A percentile compares a stretch with the other conserved stretches of the same genome.
These are phyloP conservation scores for Sciurus niger DNA, from an alignment of 2,113 vertebrate genomes.

Conservation along the genomic window DNA sequence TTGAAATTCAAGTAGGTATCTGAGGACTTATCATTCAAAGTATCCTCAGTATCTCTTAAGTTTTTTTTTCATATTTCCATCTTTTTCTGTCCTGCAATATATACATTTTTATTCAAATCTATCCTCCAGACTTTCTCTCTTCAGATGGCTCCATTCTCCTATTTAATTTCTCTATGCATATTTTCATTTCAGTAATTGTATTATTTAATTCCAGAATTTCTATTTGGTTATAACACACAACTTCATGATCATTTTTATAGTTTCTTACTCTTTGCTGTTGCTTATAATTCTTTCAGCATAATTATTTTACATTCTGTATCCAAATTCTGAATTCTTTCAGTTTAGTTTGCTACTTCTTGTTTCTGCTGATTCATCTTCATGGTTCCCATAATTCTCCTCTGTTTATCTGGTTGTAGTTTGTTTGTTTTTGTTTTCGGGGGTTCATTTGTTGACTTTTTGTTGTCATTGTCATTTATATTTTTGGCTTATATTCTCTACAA, in stretches of 20 bases:
- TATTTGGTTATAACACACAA: conserved; percentile 6
- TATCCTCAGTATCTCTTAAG: neutral
- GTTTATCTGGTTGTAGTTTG: neutral
- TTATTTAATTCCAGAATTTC: conserved; percentile 11
- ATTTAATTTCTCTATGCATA: neutral
- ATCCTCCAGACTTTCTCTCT: neutral
- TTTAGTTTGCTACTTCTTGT: neutral
- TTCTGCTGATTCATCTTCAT: neutral
- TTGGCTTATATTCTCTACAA: neutral
- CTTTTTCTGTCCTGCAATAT: neutral
- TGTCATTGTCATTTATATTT: neutral
- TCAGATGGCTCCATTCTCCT: neutral
- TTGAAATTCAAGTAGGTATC: neutral
- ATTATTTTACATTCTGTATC: conserved; percentile 29
- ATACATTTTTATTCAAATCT: neutral
- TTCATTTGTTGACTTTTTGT: neutral
- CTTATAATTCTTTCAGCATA: neutral
- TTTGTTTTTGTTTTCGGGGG: neutral
- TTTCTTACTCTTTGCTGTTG: neutral
- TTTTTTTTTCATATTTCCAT: neutral
- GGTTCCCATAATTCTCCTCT: neutral
- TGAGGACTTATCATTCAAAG: neutral
- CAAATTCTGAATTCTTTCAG: neutral
- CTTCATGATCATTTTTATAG: neutral
- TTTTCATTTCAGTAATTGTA: conserved; percentile 9